phyloP scores from a whole-genome alignment of 2,797 vertebrate species.

The Acrossocheilus wenchowensis region DNA sequence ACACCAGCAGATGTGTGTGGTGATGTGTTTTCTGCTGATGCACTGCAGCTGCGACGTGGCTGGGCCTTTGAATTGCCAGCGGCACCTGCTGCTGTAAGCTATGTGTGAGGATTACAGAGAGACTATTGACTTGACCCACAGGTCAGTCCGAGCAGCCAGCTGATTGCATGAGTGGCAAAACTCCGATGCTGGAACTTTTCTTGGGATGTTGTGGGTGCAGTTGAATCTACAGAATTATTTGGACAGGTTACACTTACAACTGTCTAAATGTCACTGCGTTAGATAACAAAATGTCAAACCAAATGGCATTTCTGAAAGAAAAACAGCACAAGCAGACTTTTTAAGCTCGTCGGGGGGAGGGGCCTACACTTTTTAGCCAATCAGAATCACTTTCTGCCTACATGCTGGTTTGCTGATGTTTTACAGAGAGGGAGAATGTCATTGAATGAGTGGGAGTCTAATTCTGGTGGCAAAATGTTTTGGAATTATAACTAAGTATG shows the following conservation, averaged over 20 bases:
- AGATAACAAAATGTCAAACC: background rate
- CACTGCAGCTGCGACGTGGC: background rate
- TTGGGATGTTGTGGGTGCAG: background rate
- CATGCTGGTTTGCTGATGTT: background rate
- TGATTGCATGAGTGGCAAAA: constrained; percentile 22
- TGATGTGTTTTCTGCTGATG: constrained; percentile 25
- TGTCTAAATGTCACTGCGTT: background rate
- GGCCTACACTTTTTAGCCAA: background rate
- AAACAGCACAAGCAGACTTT: background rate
- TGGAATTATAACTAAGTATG: background rate
- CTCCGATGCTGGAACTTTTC: background rate
- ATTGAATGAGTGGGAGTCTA: no score
- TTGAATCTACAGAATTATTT: background rate
- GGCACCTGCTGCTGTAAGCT: constrained; percentile 41
- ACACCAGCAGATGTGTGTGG: constrained; percentile 27
- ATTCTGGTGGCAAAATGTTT: no score
- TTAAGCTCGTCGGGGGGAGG: background rate
- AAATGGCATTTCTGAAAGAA: background rate
- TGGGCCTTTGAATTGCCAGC: background rate
- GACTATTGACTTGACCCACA: constrained; percentile 45
- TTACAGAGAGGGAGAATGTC: background rate
- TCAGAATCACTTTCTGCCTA: background rate
- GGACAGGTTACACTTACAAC: constrained; percentile 13
- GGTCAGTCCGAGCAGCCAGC: constrained; percentile 22
- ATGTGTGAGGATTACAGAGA: constrained; percentile 32